Evolutionary conservation across 2,797 vertebrate species (phyloP).

Genomic region (Morelia viridis): DNA sequence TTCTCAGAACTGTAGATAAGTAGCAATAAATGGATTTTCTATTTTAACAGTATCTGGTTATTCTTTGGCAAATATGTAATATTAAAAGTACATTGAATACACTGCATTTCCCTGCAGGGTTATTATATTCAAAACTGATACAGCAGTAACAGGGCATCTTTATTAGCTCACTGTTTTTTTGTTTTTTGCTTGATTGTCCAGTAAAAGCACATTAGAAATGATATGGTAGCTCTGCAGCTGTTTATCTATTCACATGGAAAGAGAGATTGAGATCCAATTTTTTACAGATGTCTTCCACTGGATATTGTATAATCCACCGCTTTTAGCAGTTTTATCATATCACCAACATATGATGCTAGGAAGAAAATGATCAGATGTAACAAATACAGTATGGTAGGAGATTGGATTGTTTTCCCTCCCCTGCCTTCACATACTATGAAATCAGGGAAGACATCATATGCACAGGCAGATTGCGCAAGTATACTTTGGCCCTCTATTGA

Average conservation of each 20-base stretch:
- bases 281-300: background rate
- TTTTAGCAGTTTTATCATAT: background rate
- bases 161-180: background rate
- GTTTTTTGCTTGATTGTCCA: background rate
- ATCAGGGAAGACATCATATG: background rate
- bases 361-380: background rate
- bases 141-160: background rate
- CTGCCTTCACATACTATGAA: background rate
- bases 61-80: background rate
- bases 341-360: background rate
- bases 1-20: background rate
- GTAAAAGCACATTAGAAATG: background rate
- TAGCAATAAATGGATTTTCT: conserved; percentile 1
- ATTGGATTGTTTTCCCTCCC: background rate
- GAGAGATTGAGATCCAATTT: background rate
- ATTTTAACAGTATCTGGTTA: conserved; percentile 1
- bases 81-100: background rate
- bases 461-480: background rate
- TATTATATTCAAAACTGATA: background rate
- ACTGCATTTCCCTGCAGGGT: background rate
- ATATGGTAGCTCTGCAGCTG: background rate
- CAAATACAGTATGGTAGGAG: background rate
- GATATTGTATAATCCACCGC: background rate
- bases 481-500: background rate
- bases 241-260: background rate